Evolutionary conservation across 2,797 vertebrate genomes (phyloP).

Genomic region (Acomys russatus): DNA sequence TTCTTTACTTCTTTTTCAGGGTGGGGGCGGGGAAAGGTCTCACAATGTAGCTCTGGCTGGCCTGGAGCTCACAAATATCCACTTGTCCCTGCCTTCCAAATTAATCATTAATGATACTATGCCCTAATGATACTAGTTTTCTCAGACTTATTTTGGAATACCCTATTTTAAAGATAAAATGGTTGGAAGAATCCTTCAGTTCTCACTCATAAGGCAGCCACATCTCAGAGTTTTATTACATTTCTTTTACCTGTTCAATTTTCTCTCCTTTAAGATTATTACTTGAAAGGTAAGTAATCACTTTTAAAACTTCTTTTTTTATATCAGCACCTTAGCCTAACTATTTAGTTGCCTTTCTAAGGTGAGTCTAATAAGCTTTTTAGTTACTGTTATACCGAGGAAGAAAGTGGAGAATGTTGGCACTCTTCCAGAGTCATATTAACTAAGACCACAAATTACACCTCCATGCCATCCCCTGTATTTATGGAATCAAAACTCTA

Average conservation of each 20-base stretch:
- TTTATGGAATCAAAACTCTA: conserved; percentile 5
- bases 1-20: no score
- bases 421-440: not conserved
- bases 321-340: not conserved
- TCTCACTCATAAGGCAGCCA: not conserved
- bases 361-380: not conserved
- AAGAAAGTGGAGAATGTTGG: not conserved
- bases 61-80: not conserved
- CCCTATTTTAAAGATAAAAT: not conserved
- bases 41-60: not conserved
- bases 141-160: not conserved
- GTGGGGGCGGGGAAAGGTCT: not conserved
- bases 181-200: not conserved
- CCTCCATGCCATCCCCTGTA: not conserved
- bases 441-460: not conserved
- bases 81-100: not conserved
- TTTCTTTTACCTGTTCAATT: not conserved
- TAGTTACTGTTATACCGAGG: not conserved
- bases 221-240: not conserved
- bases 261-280: not conserved
- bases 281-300: not conserved
- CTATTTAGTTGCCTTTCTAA: not conserved
- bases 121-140: not conserved
- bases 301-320: conserved; percentile 6
- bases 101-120: not conserved